A percentile compares a stretch with the other conserved stretches of the same genome.
These are phyloP conservation scores for Columbina picui DNA, from an alignment of 2,113 vertebrate genomes.

Conservation along the genomic window DNA sequence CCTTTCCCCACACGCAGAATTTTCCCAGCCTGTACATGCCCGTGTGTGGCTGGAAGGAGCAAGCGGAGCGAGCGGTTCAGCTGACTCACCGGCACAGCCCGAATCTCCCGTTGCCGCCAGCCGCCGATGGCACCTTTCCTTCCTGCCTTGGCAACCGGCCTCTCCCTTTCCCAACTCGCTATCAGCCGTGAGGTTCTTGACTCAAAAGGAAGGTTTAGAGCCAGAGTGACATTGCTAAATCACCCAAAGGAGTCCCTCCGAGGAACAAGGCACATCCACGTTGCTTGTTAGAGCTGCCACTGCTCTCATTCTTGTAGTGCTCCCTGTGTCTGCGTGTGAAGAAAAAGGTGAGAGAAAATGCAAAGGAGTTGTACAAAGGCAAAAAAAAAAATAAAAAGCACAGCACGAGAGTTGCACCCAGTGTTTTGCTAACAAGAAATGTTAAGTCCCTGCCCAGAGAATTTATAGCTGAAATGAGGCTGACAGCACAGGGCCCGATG, in stretches of 20 bases:
- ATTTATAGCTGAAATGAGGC: not conserved
- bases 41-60: not conserved
- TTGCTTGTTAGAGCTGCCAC: not conserved
- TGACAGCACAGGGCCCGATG: not conserved
- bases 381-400: too few relatives aligned
- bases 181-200: not conserved
- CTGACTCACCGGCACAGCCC: not conserved
- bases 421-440: not conserved
- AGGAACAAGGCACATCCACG: not conserved
- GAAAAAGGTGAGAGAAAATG: not conserved
- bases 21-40: conserved; percentile 23
- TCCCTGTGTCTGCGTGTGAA: not conserved
- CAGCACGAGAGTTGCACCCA: not conserved
- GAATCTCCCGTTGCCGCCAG: not conserved
- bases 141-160: not conserved
- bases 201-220: not conserved
- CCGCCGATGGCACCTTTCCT: not conserved
- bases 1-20: not conserved
- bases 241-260: not conserved
- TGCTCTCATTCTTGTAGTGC: not conserved
- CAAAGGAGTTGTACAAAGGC: not conserved
- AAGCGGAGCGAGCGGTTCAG: not conserved
- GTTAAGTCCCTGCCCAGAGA: not conserved
- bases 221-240: not conserved
- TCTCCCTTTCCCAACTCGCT: not conserved